Conservation (phyloP, 2,113 vertebrate genomes). For the Syngnathoides biaculeatus region DNA sequence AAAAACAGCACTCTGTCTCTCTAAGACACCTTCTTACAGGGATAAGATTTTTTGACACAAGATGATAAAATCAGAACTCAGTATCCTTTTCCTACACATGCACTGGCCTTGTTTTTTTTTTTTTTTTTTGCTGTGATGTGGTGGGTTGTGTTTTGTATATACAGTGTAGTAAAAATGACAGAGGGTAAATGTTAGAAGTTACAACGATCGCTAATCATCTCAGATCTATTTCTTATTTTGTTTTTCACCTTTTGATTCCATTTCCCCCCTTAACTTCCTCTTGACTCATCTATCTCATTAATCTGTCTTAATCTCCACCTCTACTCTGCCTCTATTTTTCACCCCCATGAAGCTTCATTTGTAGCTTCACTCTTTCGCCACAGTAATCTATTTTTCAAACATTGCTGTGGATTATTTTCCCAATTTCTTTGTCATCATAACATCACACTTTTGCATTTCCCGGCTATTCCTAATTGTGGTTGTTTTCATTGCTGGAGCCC, state of each 20-base stretch:
- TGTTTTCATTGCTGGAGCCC: slow-evolving; percentile 27
- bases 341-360: slow-evolving; percentile 38
- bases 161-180: not conserved
- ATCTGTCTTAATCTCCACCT: slow-evolving; percentile 63
- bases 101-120: slow-evolving; percentile 2
- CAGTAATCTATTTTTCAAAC: not conserved
- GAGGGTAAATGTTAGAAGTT: not conserved
- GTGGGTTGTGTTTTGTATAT: not conserved
- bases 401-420: not conserved
- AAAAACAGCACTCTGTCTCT: slow-evolving; percentile 51
- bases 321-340: slow-evolving; percentile 59
- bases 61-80: slow-evolving; percentile 45
- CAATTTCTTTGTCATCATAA: slow-evolving; percentile 6
- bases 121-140: not conserved
- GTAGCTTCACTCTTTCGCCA: slow-evolving; percentile 9
- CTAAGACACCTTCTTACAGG: slow-evolving; percentile 59
- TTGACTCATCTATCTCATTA: slow-evolving; percentile 46
- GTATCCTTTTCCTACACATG: slow-evolving; percentile 18
- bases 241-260: slow-evolving; percentile 19
- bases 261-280: slow-evolving; percentile 26
- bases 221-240: not conserved
- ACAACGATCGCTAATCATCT: slow-evolving; percentile 9
- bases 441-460: not conserved
- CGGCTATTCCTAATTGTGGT: slow-evolving; percentile 2
- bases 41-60: slow-evolving; percentile 59